These are phyloP conservation scores for Serrognathus titanus DNA, from an alignment of 2,888 invertebrate species.

Conservation along the genomic window DNA sequence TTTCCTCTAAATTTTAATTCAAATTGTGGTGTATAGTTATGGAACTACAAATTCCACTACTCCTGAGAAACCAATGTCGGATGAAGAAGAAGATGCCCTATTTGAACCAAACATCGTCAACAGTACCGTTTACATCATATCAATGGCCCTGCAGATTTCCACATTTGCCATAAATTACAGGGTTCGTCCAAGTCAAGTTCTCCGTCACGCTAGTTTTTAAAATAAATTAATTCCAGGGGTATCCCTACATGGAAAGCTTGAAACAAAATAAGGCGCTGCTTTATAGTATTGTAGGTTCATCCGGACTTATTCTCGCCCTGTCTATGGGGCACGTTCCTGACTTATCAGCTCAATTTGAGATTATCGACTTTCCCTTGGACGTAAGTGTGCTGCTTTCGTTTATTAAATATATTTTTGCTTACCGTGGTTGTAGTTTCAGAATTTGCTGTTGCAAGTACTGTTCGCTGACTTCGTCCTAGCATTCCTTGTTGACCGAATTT, in stretches of 20 bases:
- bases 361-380: constrained; percentile 88
- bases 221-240: constrained; percentile 66
- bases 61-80: constrained; percentile 30
- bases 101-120: constrained; percentile 94
- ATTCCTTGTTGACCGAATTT: constrained; percentile 78
- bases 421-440: constrained; percentile 76
- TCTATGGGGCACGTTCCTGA: constrained; percentile 84
- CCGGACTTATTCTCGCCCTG: constrained; percentile 76
- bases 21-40: constrained; percentile 9
- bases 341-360: constrained; percentile 86
- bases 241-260: constrained; percentile 98
- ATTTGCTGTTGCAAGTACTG: constrained; percentile 77
- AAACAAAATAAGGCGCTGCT: constrained; percentile 87
- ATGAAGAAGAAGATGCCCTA: constrained; percentile 73
- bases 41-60: constrained; percentile 18
- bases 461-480: constrained; percentile 83
- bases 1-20: background rate
- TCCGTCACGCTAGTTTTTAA: background rate
- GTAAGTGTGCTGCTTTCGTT: constrained; percentile 58
- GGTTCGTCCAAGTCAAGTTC: constrained; percentile 54
- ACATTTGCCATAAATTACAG: constrained; percentile 99
- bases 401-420: constrained; percentile 3
- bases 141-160: constrained; percentile 94
- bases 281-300: constrained; percentile 84
- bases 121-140: constrained; percentile 97